Conservation (phyloP, 2,113 vertebrate genomes). For the Callipepla californica region DNA sequence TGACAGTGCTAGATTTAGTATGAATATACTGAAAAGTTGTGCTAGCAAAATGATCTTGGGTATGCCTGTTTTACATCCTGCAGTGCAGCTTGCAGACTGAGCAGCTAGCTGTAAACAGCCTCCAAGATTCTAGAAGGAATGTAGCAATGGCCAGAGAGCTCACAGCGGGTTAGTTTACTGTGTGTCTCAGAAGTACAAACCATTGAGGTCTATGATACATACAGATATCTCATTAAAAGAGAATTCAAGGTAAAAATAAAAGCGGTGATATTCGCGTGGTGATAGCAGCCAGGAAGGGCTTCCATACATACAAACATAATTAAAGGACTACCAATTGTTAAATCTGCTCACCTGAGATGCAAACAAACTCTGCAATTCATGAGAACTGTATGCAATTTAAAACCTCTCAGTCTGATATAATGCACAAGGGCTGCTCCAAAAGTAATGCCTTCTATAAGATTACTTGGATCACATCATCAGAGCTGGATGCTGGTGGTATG, state of each 20-base stretch:
- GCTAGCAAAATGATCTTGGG: not conserved
- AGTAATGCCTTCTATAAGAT: not conserved
- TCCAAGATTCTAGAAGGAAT: not conserved
- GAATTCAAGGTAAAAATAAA: not conserved
- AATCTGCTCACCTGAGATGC: not conserved
- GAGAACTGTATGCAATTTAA: not conserved
- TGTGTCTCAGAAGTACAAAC: not conserved
- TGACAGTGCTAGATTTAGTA: not conserved
- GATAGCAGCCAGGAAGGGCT: not conserved
- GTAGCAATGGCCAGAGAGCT: not conserved
- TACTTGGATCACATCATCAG: not conserved
- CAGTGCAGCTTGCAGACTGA: not conserved
- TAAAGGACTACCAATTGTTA: not conserved
- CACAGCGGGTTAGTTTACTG: not conserved
- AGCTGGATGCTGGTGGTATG: not conserved
- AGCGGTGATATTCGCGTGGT: not conserved
- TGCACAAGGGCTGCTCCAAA: not conserved
- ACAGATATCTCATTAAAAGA: not conserved
- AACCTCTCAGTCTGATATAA: not conserved
- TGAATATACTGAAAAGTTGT: not conserved
- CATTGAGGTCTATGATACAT: not conserved
- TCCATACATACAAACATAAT: not conserved
- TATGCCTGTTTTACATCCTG: not conserved
- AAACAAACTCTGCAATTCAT: not conserved
- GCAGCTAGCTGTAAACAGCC: not conserved